A percentile compares a stretch with the other conserved stretches of the same genome.
Conservation (phyloP, 2,113 vertebrate species). For the Lycaon pictus region DNA sequence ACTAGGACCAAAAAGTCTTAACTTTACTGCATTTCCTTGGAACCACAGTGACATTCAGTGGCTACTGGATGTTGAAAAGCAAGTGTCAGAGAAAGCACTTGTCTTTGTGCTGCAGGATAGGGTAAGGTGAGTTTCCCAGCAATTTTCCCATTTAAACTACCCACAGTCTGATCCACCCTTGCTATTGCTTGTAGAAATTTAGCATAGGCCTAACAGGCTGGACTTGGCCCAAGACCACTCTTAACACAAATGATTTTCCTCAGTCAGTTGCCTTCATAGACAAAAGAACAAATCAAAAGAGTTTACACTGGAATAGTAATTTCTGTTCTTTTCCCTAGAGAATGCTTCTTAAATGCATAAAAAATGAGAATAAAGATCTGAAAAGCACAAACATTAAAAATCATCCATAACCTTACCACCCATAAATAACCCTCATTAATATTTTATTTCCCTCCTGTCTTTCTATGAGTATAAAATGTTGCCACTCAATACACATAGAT, state of each 20-base stretch:
- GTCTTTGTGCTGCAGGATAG: background rate
- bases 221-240: background rate
- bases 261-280: conserved; percentile 9
- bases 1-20: background rate
- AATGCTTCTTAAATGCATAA: conserved; percentile 42
- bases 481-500: background rate
- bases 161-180: background rate
- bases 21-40: conserved; percentile 51
- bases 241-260: conserved; percentile 9
- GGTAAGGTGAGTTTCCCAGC: background rate
- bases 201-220: background rate
- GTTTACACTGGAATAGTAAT: background rate
- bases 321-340: background rate
- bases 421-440: conserved; percentile 45
- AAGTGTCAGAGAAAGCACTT: conserved; percentile 32
- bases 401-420: conserved; percentile 24
- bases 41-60: conserved; percentile 87
- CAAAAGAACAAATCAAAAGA: conserved; percentile 46
- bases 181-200: conserved; percentile 34
- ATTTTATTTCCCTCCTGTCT: conserved; percentile 34
- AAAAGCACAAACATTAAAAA: conserved; percentile 35
- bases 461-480: conserved; percentile 32
- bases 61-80: conserved; percentile 62
- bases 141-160: conserved; percentile 26
- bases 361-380: conserved; percentile 16